Evolutionary conservation across 2,888 invertebrate genomes (phyloP).

Genomic region (Drosophila anceps): DNA sequence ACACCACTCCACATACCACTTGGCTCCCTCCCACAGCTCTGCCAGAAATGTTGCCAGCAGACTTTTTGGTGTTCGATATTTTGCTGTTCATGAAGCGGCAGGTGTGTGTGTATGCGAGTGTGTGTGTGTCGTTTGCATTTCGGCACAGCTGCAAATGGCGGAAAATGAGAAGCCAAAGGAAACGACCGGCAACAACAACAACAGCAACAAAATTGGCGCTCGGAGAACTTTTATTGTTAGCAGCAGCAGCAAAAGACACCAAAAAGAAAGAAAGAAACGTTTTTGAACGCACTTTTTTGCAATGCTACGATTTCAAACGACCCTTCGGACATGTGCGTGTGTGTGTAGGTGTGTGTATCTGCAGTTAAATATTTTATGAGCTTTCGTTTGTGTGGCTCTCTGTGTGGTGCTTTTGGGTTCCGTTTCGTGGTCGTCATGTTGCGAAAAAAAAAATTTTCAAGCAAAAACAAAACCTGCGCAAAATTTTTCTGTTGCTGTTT

Average conservation of each 20-base stretch:
- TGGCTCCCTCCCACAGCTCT: not conserved
- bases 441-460: slow-evolving; percentile 21
- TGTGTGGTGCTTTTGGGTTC: slow-evolving; percentile 37
- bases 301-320: slow-evolving; percentile 57
- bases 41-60: slow-evolving; percentile 10
- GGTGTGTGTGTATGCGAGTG: slow-evolving; percentile 27
- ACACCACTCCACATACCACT: not conserved
- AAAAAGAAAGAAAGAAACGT: slow-evolving; percentile 35
- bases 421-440: slow-evolving; percentile 61
- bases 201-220: slow-evolving; percentile 26
- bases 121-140: slow-evolving; percentile 57
- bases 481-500: slow-evolving; percentile 54
- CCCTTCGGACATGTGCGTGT: slow-evolving; percentile 22
- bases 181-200: slow-evolving; percentile 18
- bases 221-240: slow-evolving; percentile 57
- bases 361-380: slow-evolving; percentile 66
- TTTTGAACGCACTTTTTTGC: slow-evolving; percentile 58
- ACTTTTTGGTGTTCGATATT: slow-evolving; percentile 48
- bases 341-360: slow-evolving; percentile 22
- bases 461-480: slow-evolving; percentile 43
- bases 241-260: slow-evolving; percentile 36
- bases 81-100: slow-evolving; percentile 24
- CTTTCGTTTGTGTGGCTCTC: slow-evolving; percentile 32
- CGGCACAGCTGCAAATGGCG: slow-evolving; percentile 67
- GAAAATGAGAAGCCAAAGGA: slow-evolving; percentile 63